phyloP scores from a whole-genome alignment of 2,888 invertebrate genomes.

The Hydrotaea cyrtoneurina region DNA sequence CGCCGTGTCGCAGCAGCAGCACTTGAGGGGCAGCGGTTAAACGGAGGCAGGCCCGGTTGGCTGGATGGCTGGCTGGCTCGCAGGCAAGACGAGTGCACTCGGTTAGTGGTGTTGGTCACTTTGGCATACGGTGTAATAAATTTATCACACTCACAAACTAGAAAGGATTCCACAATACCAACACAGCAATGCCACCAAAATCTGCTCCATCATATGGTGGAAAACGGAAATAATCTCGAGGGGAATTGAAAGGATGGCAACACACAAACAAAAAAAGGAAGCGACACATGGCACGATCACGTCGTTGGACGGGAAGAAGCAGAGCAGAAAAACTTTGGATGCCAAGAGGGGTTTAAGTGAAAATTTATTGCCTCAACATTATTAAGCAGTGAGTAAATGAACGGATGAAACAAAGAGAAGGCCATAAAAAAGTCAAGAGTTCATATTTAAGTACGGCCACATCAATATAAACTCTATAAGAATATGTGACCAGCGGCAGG shows the following conservation, averaged over 20 bases:
- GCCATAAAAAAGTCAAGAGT: constrained; percentile 26
- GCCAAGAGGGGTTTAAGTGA: constrained; percentile 65
- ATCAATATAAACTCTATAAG: no score
- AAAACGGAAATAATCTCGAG: constrained; percentile 62
- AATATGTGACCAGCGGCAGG: not conserved
- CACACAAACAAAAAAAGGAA: constrained; percentile 40
- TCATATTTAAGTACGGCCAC: not conserved
- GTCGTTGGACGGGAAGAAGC: constrained; percentile 41
- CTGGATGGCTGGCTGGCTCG: constrained; percentile 14
- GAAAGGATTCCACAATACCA: constrained; percentile 17
- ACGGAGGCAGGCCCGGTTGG: no score
- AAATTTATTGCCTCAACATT: constrained; percentile 63
- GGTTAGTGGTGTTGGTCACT: constrained; percentile 61
- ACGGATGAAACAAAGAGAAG: not conserved
- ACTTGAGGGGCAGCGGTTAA: not conserved
- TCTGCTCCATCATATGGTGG: not conserved
- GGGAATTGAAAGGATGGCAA: constrained; percentile 46
- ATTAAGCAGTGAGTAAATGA: constrained; percentile 45
- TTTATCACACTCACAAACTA: constrained; percentile 62
- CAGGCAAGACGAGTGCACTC: no score
- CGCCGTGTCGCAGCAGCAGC: constrained; percentile 13
- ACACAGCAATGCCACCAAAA: not conserved
- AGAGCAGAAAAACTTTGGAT: constrained; percentile 51
- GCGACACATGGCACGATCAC: constrained; percentile 67
- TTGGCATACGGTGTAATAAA: constrained; percentile 62